These are phyloP conservation scores for Periparus ater DNA, from an alignment of 2,797 vertebrate genomes.

Conservation along the genomic window DNA sequence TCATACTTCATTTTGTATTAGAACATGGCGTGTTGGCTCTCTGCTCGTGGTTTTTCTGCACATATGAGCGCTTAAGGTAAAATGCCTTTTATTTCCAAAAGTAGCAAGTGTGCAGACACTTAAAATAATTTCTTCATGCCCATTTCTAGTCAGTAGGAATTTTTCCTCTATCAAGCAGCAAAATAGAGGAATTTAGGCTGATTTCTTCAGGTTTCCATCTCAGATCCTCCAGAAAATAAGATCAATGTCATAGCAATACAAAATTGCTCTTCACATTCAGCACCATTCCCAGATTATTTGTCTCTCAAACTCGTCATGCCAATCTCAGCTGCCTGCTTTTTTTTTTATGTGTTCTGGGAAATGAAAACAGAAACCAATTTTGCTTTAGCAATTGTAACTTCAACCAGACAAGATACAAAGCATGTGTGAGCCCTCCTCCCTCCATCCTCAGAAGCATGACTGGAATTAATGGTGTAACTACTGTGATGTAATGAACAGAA, in stretches of 20 bases:
- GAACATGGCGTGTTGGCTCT: not conserved
- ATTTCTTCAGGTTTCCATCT: not conserved
- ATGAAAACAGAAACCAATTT: not conserved
- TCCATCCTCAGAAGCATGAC: not conserved
- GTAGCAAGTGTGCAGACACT: not conserved
- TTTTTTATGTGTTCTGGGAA: constrained; percentile 17
- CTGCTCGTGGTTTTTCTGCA: not conserved
- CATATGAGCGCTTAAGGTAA: not conserved
- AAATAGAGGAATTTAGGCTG: not conserved
- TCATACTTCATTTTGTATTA: constrained; percentile 59
- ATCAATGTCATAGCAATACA: not conserved
- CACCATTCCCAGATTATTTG: not conserved
- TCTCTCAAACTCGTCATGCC: not conserved
- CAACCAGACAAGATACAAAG: not conserved
- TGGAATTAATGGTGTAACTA: not conserved
- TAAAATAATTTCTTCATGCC: not conserved
- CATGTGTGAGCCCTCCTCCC: accelerated
- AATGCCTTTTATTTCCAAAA: constrained; percentile 27
- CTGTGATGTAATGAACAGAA: not conserved
- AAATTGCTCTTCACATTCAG: not conserved
- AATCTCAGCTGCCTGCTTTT: not conserved
- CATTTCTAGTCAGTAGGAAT: not conserved
- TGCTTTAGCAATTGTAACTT: not conserved
- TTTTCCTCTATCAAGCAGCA: not conserved
- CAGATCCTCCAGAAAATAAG: not conserved